These are phyloP conservation scores for Melipona beecheii DNA, from an alignment of 2,888 invertebrate genomes.

Conservation along the genomic window DNA sequence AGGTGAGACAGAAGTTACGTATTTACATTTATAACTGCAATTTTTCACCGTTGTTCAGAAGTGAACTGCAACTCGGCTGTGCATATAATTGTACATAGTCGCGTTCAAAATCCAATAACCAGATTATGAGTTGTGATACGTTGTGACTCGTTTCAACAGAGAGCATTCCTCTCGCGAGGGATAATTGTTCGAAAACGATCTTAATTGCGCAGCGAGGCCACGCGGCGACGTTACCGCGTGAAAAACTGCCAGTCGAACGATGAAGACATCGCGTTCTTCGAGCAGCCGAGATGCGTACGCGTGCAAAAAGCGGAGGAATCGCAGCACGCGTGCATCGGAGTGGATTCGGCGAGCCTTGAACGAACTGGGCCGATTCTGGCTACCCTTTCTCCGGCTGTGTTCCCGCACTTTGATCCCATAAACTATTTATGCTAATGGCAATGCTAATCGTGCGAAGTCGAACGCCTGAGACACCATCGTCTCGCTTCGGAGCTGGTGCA, in stretches of 20 bases:
- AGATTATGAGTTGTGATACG: too few species aligned
- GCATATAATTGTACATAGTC: too few species aligned
- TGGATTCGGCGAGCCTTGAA: constrained; percentile 61
- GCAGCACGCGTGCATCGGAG: constrained; percentile 15
- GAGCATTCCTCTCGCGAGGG: neutral
- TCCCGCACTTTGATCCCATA: constrained; percentile 57
- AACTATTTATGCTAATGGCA: constrained; percentile 72
- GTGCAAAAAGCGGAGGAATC: constrained; percentile 5
- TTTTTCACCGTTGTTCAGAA: too few species aligned
- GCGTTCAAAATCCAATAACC: too few species aligned
- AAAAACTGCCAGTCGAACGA: neutral
- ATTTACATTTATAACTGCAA: too few species aligned
- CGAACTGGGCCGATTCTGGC: constrained; percentile 48
- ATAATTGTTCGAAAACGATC: neutral
- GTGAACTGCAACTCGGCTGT: too few species aligned
- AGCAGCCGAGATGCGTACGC: constrained; percentile 19
- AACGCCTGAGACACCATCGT: constrained; percentile 53
- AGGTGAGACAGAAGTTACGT: too few species aligned
- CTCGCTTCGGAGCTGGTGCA: constrained; percentile 42
- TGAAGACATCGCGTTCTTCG: constrained; percentile 11
- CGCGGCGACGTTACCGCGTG: neutral
- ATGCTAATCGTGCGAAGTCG: constrained; percentile 69
- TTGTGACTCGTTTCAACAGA: neutral
- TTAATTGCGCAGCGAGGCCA: neutral
- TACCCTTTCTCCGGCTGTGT: constrained; percentile 62